These are phyloP conservation scores for Mirounga angustirostris DNA, from an alignment of 2,113 vertebrate genomes.

Conservation along the genomic window DNA sequence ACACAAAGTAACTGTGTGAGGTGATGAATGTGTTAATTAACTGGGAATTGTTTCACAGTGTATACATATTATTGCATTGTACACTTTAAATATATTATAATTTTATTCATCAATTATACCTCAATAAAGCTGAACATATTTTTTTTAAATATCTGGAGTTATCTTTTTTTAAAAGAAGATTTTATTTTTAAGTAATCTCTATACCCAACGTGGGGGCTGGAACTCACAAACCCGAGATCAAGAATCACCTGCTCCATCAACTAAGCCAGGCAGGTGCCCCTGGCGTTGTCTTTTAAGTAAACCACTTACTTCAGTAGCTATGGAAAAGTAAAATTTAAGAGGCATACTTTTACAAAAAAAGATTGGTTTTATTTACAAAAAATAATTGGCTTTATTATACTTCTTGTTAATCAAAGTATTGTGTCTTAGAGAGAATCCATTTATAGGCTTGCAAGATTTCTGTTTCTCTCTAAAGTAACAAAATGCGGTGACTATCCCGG, in stretches of 20 bases:
- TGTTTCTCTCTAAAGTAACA: slow-evolving; percentile 26
- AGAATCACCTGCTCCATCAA: not conserved
- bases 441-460: not conserved
- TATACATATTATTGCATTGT: not conserved
- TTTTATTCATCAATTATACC: not conserved
- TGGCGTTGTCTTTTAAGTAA: not conserved
- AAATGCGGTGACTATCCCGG: not conserved
- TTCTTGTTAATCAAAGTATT: not conserved
- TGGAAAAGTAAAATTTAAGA: slow-evolving; percentile 3
- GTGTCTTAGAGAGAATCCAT: not conserved
- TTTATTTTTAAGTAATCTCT: not conserved
- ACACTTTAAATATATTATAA: not conserved
- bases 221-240: not conserved
- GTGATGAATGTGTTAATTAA: not conserved
- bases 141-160: not conserved
- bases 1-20: not conserved
- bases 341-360: not conserved
- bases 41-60: not conserved
- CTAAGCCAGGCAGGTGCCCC: not conserved
- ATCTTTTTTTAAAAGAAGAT: not conserved
- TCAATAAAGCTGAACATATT: not conserved
- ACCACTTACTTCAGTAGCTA: not conserved
- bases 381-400: not conserved
- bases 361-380: not conserved
- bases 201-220: not conserved